Conservation (phyloP, 2,113 vertebrate genomes). For the Daubentonia madagascariensis region DNA sequence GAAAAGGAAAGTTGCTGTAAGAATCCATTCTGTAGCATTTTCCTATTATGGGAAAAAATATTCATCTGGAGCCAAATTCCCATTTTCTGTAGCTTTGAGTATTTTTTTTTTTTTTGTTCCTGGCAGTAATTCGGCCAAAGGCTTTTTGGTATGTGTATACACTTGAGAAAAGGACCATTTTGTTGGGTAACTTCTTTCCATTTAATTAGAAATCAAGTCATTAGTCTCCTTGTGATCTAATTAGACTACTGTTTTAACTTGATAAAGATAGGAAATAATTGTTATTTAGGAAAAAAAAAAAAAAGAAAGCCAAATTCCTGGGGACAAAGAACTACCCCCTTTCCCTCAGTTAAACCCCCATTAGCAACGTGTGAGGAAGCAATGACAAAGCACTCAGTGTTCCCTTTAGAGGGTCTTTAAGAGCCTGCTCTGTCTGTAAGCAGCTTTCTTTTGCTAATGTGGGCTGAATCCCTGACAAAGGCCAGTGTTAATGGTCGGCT, state of each 20-base stretch:
- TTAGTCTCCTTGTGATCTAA: slow-evolving; percentile 55
- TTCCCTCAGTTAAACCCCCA: slow-evolving; percentile 75
- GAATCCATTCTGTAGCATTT: background rate
- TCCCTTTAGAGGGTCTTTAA: slow-evolving; percentile 72
- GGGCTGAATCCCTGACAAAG: slow-evolving; percentile 77
- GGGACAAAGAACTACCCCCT: slow-evolving; percentile 62
- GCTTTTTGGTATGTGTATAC: slow-evolving; percentile 41
- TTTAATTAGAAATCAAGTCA: slow-evolving; percentile 68
- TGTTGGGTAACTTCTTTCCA: slow-evolving; percentile 67
- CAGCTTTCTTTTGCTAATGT: slow-evolving; percentile 82
- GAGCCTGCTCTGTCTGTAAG: slow-evolving; percentile 73
- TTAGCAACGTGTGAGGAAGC: slow-evolving; percentile 76
- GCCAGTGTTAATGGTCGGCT: slow-evolving; percentile 70
- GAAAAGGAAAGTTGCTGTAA: background rate
- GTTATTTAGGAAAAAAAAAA: slow-evolving; percentile 44
- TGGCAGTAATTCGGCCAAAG: slow-evolving; percentile 20
- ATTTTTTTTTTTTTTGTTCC: slow-evolving; percentile 36
- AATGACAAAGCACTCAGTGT: slow-evolving; percentile 82
- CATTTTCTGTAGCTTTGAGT: slow-evolving; percentile 3
- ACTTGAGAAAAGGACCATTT: slow-evolving; percentile 55
- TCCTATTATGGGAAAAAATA: slow-evolving; percentile 38
- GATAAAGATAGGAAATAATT: slow-evolving; percentile 74
- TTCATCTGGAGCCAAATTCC: slow-evolving; percentile 27
- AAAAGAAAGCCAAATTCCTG: slow-evolving; percentile 73
- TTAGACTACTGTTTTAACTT: slow-evolving; percentile 70